Evolutionary conservation across 2,888 invertebrate species (phyloP).

Genomic region (Coleophora flavipennella): DNA sequence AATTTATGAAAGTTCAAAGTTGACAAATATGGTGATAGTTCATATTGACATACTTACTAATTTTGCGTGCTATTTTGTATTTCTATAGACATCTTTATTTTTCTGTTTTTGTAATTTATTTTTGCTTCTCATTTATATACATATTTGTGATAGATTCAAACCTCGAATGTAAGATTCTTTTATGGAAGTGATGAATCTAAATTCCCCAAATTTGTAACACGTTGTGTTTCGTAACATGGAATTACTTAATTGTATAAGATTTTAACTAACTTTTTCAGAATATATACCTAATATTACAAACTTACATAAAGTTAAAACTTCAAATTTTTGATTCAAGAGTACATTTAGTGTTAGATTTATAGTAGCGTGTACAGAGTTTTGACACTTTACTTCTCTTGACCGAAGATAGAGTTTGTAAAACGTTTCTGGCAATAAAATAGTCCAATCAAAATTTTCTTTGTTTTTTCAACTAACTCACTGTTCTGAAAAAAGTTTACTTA

Average conservation of each 20-base stretch:
- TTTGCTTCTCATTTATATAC: constrained; percentile 52
- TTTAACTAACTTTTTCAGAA: constrained; percentile 53
- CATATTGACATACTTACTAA: constrained; percentile 57
- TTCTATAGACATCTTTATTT: constrained; percentile 55
- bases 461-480: constrained; percentile 12
- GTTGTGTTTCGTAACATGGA: constrained; percentile 44
- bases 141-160: constrained; percentile 61
- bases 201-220: constrained; percentile 36
- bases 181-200: constrained; percentile 53
- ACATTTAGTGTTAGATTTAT: constrained; percentile 59
- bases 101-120: constrained; percentile 63
- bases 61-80: constrained; percentile 60
- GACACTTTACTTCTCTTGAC: constrained; percentile 43
- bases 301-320: constrained; percentile 36
- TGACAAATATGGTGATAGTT: constrained; percentile 66
- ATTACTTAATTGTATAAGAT: constrained; percentile 32
- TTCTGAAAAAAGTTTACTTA: no score
- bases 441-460: constrained; percentile 44
- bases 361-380: constrained; percentile 58
- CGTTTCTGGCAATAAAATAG: constrained; percentile 72
- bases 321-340: constrained; percentile 46
- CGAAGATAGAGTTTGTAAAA: constrained; percentile 64
- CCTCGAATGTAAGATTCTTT: constrained; percentile 58
- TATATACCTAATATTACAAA: constrained; percentile 8
- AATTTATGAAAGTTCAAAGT: constrained; percentile 67